Evolutionary conservation across 2,113 vertebrate genomes (phyloP).

Genomic region (Chaetops frenatus): DNA sequence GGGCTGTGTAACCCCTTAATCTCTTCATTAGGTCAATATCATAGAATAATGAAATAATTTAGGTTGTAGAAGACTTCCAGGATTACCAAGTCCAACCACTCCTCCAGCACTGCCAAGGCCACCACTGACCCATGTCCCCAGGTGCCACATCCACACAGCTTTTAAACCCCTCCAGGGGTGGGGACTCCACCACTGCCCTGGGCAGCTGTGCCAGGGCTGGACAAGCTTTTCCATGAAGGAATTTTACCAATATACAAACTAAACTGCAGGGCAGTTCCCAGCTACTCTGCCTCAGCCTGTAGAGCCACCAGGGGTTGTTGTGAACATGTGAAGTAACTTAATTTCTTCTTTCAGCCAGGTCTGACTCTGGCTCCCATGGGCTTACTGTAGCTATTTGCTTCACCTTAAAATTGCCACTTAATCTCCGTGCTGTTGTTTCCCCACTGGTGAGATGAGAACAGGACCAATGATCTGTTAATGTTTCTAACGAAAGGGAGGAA

Average conservation of each 20-base stretch:
- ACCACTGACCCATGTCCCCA: rapidly evolving
- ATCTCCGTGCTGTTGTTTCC: not conserved
- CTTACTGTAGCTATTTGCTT: not conserved
- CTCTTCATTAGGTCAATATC: not conserved
- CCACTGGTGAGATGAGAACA: not conserved
- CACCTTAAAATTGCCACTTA: not conserved
- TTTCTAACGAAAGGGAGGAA: not conserved
- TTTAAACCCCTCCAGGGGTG: not conserved
- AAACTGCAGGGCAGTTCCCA: not conserved
- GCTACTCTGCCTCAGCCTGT: not conserved
- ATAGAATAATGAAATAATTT: not conserved
- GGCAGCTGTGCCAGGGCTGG: not conserved
- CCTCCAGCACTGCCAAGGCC: not conserved
- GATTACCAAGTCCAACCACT: not conserved
- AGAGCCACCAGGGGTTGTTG: too few species aligned
- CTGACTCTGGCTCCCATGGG: not conserved
- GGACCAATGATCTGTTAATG: not conserved
- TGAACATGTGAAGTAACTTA: not conserved
- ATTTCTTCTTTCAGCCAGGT: not conserved
- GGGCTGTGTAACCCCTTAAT: not conserved
- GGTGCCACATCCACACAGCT: rapidly evolving
- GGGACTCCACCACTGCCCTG: too few species aligned
- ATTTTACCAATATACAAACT: not conserved
- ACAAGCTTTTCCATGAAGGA: not conserved
- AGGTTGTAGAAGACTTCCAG: not conserved